Evolutionary conservation across 2,888 invertebrate species (phyloP), one percentile per base, ranked within the genome.

Genomic region (Sphaerophoria rueppellii): DNA sequence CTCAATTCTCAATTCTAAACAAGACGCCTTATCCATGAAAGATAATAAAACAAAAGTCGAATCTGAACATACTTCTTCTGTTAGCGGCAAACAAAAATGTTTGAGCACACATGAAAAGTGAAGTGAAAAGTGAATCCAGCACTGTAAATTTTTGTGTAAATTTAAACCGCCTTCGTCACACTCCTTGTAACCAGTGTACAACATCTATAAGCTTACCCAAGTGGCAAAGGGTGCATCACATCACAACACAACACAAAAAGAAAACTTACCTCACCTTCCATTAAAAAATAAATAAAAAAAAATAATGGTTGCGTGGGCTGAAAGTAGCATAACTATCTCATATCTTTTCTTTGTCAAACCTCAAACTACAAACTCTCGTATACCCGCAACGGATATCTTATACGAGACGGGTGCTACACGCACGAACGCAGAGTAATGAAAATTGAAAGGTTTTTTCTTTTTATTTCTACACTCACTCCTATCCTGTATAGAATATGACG

Each of bases 361-460:
- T 4, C 37, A 14, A 6, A 63, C n/a, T 2, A 40, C 9, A 40
- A 9, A 6, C 40, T 7, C 32, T 11, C 32, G 9, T 6, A 80
- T 50, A 7, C 1, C 24, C 24, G 24, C 63, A 70, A 52, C 57
- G 73, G 43, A 73, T 82, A 77, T 76, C 16, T 67, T 40, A 24
- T 24, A 54, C 54, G 67, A 67, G 50, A 61, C 77, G 63, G 69
- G 69, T 78, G n/a, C 37, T 35, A 63, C 78, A 78, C 82, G 82
- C 63, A 78, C 78, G 52, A 24, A 37, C 11, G 24, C 46, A 55
- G 48, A 48, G 67, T 54, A 69, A 74, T 82, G 82, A 74, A 78
- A 79, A 82, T 74, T 71, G 63, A 82, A 79, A 74, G 82, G 74
- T 78, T 65, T 79, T 78, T 46, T 82, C 61, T 75, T 46, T 72